Base-by-base conservation (phyloP, 2,113 vertebrate genomes). In the Parus major region DNA sequence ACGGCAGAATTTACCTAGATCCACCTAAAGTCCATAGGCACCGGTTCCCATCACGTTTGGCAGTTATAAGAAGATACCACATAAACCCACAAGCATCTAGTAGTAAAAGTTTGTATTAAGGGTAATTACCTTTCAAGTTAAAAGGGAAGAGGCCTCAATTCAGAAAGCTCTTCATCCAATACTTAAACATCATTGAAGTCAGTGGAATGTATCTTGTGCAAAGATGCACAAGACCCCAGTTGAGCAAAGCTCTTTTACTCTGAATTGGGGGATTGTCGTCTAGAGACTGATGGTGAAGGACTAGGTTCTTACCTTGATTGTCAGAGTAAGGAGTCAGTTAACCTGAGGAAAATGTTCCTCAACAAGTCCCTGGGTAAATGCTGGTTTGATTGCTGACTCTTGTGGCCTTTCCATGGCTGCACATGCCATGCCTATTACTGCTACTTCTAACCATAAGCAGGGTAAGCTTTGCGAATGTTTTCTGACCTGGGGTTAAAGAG, bases 341-440 rank as follows among this genome's bases (percentile, higher is more conserved):
- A 52, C 39, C 9, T 12, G 39, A 59, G 47, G 65, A 83, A 47
- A 23, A 63, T 29, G 36, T 47, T 94, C 42, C n/a, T 90, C 63
- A 44, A 3, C n/a, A 64, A 81, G 46, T 16, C 60, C 83, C 55
- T 88, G 29, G 35, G 44, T 73, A 77, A 89, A 69, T 41, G 28
- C 70, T 86, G 46, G 66, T 69, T 93, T 78, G 82, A 59, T 39
- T 93, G 71, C 68, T 68, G 86, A 84, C 60, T 92, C 49, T 55
- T 66, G 82, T 70, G 91, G 88, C 93, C 92, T 94, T 95, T 90
- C 85, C 76, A 47, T 90, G 88, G 72, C 78, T 95, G 84, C 63
- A 82, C 31, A 79, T 95, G 91, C 76, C 88, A 78, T 88, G 70
- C 71, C 75, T 47, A 4, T 64, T 88, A 79, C 77, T 88, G 39